phyloP scores from a whole-genome alignment of 2,797 vertebrate genomes.

The Gallinago nigripennis region DNA sequence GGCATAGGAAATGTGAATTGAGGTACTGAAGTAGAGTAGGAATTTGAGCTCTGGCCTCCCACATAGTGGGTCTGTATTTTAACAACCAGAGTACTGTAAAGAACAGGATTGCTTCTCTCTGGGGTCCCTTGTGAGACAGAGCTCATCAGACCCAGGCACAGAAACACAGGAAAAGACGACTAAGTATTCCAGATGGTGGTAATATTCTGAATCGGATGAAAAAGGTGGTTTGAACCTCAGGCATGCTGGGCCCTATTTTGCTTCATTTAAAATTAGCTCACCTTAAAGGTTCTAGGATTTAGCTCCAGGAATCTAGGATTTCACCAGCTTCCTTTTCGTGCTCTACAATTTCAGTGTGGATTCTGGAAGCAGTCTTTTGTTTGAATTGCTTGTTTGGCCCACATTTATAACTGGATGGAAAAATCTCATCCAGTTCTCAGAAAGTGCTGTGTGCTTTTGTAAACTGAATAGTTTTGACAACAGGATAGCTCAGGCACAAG shows the following conservation, averaged over 20 bases:
- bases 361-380: not conserved
- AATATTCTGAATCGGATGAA: not conserved
- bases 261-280: conserved; percentile 25
- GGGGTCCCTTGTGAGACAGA: not conserved
- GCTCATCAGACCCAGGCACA: conserved; percentile 12
- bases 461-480: not conserved
- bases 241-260: not conserved
- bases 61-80: conserved; percentile 39
- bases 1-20: not conserved
- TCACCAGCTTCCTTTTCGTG: not conserved
- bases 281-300: conserved; percentile 1
- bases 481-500: not conserved
- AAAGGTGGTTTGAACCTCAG: not conserved
- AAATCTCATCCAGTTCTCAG: not conserved
- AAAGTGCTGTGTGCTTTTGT: not conserved
- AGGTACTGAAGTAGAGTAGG: not conserved
- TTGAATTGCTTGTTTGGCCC: not conserved
- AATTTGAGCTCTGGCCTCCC: conserved; percentile 41
- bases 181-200: conserved; percentile 36
- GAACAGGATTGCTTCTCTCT: not conserved
- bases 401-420: not conserved
- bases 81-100: conserved; percentile 42
- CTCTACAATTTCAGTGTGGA: not conserved
- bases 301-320: not conserved
- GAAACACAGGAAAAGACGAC: conserved; percentile 29